Percentiles rank a stretch among this genome's conserved stretches.
Conservation (phyloP, 2,797 vertebrate species). For the Australoheros facetus region DNA sequence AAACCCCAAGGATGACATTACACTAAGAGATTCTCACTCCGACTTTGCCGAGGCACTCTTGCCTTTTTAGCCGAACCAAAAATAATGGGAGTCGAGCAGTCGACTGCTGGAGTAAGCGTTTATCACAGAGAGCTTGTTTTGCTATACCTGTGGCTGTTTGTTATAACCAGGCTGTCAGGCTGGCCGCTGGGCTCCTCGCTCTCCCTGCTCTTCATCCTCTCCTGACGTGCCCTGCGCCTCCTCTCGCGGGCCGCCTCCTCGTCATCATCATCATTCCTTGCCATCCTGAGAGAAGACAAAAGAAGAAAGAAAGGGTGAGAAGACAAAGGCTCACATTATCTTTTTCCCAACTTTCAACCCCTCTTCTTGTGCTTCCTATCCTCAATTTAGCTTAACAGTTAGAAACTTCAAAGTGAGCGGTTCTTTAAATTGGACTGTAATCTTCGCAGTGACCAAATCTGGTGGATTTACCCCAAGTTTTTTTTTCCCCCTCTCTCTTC, state of each 20-base stretch:
- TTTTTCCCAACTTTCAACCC: slow-evolving; percentile 17
- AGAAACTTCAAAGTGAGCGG: slow-evolving; percentile 57
- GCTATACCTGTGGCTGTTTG: slow-evolving; percentile 91
- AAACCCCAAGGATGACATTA: neutral
- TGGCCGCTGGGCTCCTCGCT: slow-evolving; percentile 83
- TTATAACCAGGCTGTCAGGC: slow-evolving; percentile 81
- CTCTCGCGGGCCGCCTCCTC: slow-evolving; percentile 95
- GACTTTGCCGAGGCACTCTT: neutral
- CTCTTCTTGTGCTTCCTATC: neutral
- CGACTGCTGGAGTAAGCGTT: neutral
- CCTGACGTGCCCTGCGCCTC: slow-evolving; percentile 93
- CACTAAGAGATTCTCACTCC: neutral
- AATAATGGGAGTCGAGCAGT: neutral
- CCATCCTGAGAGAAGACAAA: slow-evolving; percentile 79
- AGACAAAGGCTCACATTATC: slow-evolving; percentile 14
- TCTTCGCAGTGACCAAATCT: slow-evolving; percentile 50
- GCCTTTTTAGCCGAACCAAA: neutral
- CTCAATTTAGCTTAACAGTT: slow-evolving; percentile 41
- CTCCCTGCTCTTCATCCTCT: slow-evolving; percentile 86
- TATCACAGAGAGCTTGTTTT: neutral
- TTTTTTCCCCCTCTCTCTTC: neutral
- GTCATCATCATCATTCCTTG: slow-evolving; percentile 91
- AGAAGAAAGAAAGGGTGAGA: slow-evolving; percentile 1
- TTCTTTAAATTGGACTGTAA: slow-evolving; percentile 66
- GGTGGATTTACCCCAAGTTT: slow-evolving; percentile 42